A percentile compares a stretch with the other conserved stretches of the same genome.
Evolutionary conservation across 1,140 invertebrate genomes (phyloP).

Genomic region (Drosophila murphyi): DNA sequence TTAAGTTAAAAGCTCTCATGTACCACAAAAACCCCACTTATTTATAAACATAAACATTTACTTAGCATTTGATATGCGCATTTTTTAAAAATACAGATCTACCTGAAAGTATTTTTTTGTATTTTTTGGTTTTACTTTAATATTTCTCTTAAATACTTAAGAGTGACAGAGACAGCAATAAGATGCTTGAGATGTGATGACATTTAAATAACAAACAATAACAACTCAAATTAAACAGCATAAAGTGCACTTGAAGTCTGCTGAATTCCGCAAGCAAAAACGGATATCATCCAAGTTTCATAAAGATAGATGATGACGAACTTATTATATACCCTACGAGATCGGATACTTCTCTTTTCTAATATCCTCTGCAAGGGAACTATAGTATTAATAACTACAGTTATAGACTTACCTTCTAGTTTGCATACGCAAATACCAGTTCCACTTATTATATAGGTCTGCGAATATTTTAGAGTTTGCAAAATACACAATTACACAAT

Average conservation of each 20-base stretch:
- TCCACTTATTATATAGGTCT: neutral
- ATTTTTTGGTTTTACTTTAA: neutral
- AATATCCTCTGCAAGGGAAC: too few species aligned
- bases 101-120: neutral
- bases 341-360: too few species aligned
- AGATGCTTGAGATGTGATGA: neutral
- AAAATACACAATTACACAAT: neutral
- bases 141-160: too few species aligned
- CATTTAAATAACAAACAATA: constrained; percentile 34
- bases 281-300: too few species aligned
- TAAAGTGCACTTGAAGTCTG: neutral
- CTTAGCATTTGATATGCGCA: constrained; percentile 58
- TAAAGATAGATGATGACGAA: too few species aligned
- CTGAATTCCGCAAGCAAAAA: too few species aligned
- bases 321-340: too few species aligned
- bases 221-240: constrained; percentile 2
- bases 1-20: constrained; percentile 53
- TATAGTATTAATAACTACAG: neutral
- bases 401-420: neutral
- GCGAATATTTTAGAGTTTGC: too few species aligned
- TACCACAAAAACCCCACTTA: constrained; percentile 54
- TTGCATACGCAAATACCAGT: neutral
- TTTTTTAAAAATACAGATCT: constrained; percentile 29
- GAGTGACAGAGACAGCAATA: too few species aligned
- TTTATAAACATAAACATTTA: constrained; percentile 71